These are phyloP conservation scores for Napeogenes inachia DNA, from an alignment of 2,888 invertebrate genomes.

Conservation along the genomic window DNA sequence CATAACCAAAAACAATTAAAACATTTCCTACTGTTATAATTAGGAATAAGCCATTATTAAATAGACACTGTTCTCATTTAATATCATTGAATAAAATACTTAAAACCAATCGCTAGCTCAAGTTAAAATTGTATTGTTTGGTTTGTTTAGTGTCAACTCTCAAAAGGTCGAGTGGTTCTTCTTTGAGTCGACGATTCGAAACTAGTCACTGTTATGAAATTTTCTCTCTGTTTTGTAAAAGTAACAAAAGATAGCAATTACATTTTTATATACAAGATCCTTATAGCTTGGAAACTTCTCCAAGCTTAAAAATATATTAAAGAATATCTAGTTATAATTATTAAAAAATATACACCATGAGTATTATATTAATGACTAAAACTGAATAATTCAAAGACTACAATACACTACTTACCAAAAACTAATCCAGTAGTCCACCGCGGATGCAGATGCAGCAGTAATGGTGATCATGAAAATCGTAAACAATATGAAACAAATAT, in stretches of 20 bases:
- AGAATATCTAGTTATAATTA: no score
- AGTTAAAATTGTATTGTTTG: slow-evolving; percentile 24
- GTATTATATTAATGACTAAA: no score
- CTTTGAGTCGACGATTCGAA: slow-evolving; percentile 8
- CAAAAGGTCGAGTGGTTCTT: slow-evolving; percentile 23
- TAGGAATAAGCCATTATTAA: no score
- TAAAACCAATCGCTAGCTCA: slow-evolving; percentile 16
- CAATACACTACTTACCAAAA: slow-evolving; percentile 73
- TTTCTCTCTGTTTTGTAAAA: slow-evolving; percentile 13
- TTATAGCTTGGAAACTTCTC: no score
- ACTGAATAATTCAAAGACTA: no score
- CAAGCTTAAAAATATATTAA: neutral
- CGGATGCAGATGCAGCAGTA: slow-evolving; percentile 79
- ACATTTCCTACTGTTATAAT: no score
- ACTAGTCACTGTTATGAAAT: slow-evolving; percentile 16
- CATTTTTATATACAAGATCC: no score
- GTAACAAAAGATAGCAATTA: slow-evolving; percentile 12
- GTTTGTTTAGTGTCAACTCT: slow-evolving; percentile 19
- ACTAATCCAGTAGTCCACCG: slow-evolving; percentile 83
- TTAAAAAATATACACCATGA: no score
- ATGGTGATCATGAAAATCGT: slow-evolving; percentile 54
- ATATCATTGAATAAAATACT: neutral
- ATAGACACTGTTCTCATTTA: no score
- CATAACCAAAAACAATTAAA: slow-evolving; percentile 4
- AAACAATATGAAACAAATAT: slow-evolving; percentile 48